Evolutionary conservation across 2,113 vertebrate species (phyloP).

Genomic region (Forbesichthys papilliferus): DNA sequence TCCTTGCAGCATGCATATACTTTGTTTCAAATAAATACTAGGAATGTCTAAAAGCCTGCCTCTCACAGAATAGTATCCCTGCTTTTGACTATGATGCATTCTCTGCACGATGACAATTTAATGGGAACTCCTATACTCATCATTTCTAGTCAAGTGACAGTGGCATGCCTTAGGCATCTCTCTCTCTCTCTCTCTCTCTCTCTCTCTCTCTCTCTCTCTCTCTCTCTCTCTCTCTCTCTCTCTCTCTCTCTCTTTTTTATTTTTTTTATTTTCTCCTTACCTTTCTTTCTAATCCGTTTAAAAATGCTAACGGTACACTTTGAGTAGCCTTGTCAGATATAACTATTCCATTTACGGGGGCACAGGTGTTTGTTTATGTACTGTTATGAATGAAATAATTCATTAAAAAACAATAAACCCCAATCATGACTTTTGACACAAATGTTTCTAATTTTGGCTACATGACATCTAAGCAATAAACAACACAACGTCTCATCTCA

Average conservation of each 20-base stretch:
- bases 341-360: too few species aligned
- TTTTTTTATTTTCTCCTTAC: too few species aligned
- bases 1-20: background rate
- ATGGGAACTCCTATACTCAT: conserved; percentile 49
- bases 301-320: too few species aligned
- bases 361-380: too few species aligned
- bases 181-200: conserved; percentile 14
- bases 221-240: conserved; percentile 5
- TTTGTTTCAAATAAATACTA: background rate
- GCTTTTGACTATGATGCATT: conserved; percentile 36
- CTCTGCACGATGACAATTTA: conserved; percentile 41
- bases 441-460: too few species aligned
- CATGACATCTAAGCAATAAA: too few species aligned
- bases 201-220: background rate
- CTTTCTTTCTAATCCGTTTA: too few species aligned
- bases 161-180: conserved; percentile 47
- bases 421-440: too few species aligned
- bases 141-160: conserved; percentile 59
- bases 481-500: too few species aligned
- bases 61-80: conserved; percentile 17
- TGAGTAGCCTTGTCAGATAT: too few species aligned
- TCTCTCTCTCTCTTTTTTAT: background rate
- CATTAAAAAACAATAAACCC: too few species aligned
- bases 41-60: conserved; percentile 10
- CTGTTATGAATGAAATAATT: too few species aligned